phyloP scores from a whole-genome alignment of 2,797 vertebrate genomes.

The Mionectes olivaceus region DNA sequence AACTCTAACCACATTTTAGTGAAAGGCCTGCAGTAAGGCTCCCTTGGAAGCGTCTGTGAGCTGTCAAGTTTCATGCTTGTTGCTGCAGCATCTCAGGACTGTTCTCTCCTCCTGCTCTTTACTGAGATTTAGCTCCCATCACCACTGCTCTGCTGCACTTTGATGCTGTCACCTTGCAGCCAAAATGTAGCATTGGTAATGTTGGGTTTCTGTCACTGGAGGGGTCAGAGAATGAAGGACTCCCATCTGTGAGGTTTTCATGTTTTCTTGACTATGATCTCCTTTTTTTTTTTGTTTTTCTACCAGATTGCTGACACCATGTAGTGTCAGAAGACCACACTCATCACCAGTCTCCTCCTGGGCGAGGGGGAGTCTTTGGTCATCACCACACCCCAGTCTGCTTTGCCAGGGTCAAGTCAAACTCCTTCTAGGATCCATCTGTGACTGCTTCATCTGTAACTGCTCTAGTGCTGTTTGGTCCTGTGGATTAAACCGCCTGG shows the following conservation, averaged over 20 bases:
- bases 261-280: not conserved
- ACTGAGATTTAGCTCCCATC: not conserved
- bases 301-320: not conserved
- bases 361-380: not conserved
- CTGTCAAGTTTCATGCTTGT: not conserved
- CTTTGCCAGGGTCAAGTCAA: not conserved
- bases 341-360: not conserved
- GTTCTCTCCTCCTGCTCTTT: not conserved
- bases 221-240: rapidly evolving
- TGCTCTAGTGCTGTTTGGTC: not conserved
- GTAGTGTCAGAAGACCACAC: not conserved
- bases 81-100: not conserved
- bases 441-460: not conserved
- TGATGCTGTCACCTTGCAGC: not conserved
- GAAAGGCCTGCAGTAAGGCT: not conserved
- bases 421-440: too few species aligned
- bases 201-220: not conserved
- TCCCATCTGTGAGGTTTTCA: not conserved
- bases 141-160: not conserved
- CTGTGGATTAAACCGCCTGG: not conserved
- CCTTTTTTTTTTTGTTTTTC: not conserved
- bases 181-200: rapidly evolving
- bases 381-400: not conserved
- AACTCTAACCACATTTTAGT: not conserved
- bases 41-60: not conserved